These are phyloP conservation scores for Drosophila phalerata DNA, from an alignment of 2,888 invertebrate genomes.

Conservation along the genomic window DNA sequence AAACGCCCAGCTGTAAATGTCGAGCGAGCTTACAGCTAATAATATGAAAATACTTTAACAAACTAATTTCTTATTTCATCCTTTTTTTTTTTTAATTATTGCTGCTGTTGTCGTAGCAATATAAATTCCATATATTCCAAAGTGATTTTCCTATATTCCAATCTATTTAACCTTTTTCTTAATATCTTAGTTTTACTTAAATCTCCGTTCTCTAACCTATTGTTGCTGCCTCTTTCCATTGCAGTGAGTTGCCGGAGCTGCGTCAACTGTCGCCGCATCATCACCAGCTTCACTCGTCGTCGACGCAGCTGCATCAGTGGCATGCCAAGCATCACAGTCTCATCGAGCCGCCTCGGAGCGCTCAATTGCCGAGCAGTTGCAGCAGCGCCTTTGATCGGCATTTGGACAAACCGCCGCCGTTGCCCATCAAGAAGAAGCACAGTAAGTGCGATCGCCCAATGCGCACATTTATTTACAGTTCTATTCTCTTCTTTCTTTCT, in stretches of 20 bases:
- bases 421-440: conserved; percentile 97
- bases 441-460: conserved; percentile 90
- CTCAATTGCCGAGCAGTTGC: conserved; percentile 68
- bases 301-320: conserved; percentile 76
- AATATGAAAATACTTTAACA: no score
- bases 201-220: neutral
- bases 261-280: conserved; percentile 71
- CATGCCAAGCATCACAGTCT: conserved; percentile 85
- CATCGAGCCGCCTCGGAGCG: conserved; percentile 80
- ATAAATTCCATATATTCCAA: no score
- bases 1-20: no score
- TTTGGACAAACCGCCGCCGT: conserved; percentile 93
- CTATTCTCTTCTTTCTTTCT: conserved; percentile 34
- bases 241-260: conserved; percentile 85
- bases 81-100: no score
- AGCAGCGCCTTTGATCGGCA: conserved; percentile 75
- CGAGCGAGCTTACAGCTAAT: no score
- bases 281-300: conserved; percentile 53
- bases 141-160: no score
- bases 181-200: neutral
- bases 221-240: conserved; percentile 5
- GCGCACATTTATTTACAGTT: conserved; percentile 72
- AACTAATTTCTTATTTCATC: no score
- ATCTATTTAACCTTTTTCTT: neutral
- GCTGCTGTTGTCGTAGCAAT: no score